A percentile compares a stretch with the other conserved stretches of the same genome.
Conservation (phyloP, 2,113 vertebrate species). For the Amphiprion percula region DNA sequence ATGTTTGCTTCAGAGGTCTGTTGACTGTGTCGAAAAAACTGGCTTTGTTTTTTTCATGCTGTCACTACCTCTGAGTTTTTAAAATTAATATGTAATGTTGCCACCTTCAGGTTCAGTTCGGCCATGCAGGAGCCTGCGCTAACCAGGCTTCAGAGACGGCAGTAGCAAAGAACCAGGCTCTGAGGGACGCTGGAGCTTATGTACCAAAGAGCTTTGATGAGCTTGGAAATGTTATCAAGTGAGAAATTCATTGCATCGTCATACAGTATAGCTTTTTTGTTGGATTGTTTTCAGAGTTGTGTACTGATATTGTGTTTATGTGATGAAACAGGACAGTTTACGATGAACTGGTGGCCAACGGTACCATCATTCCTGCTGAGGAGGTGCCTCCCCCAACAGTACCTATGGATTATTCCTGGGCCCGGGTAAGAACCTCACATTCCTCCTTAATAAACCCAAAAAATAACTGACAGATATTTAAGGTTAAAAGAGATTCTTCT, state of each 20-base stretch:
- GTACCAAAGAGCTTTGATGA: conserved; percentile 97
- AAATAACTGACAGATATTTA: background rate
- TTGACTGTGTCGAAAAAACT: background rate
- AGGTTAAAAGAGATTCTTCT: background rate
- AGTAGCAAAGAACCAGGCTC: conserved; percentile 94
- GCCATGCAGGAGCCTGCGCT: conserved; percentile 97
- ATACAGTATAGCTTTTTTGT: background rate
- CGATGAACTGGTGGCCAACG: conserved; percentile 92
- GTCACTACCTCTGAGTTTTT: background rate
- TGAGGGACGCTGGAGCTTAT: conserved; percentile 93
- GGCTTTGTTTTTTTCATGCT: conserved; percentile 1
- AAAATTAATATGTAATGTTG: background rate
- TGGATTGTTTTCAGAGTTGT: background rate
- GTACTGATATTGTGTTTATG: background rate
- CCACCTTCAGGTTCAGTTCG: conserved; percentile 93
- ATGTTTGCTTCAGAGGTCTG: conserved; percentile 98
- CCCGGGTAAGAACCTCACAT: conserved; percentile 85
- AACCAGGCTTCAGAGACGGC: conserved; percentile 96
- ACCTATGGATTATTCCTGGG: conserved; percentile 99
- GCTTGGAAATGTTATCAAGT: conserved; percentile 94
- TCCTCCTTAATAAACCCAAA: background rate
- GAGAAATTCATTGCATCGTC: background rate
- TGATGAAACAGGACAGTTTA: conserved; percentile 90
- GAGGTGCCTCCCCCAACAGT: conserved; percentile 98
- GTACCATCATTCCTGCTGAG: conserved; percentile 92